Evolutionary conservation across 2,888 invertebrate genomes (phyloP).

Genomic region (Dinocampus coccinellae): DNA sequence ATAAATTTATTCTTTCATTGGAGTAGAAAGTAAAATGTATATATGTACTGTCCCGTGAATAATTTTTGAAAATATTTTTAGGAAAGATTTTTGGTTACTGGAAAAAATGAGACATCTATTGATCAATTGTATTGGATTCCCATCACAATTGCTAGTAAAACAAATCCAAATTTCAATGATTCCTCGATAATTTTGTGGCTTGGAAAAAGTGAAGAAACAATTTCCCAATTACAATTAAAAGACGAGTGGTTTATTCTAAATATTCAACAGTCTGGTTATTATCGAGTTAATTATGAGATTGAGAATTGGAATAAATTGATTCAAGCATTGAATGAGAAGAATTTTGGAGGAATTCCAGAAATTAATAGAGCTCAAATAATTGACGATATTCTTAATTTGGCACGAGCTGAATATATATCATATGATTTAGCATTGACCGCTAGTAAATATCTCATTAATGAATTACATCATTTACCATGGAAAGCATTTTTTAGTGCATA

Average conservation of each 20-base stretch:
- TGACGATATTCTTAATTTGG: constrained; percentile 84
- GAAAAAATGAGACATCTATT: constrained; percentile 7
- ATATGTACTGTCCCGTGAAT: no score
- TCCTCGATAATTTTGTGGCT: constrained; percentile 73
- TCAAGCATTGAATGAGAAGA: constrained; percentile 67
- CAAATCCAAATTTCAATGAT: constrained; percentile 68
- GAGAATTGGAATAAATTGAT: constrained; percentile 73
- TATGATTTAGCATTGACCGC: constrained; percentile 78
- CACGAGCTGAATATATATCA: constrained; percentile 75
- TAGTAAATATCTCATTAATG: constrained; percentile 77
- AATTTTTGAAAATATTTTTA: constrained; percentile 28
- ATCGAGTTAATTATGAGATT: constrained; percentile 74
- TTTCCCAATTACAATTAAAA: constrained; percentile 54
- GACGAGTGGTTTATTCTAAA: constrained; percentile 59
- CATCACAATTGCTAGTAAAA: constrained; percentile 70
- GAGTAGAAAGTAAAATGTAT: no score
- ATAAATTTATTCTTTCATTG: no score
- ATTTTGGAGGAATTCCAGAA: constrained; percentile 71
- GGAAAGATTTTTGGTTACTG: constrained; percentile 43
- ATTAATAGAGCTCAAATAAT: constrained; percentile 84
- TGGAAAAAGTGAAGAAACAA: constrained; percentile 36
- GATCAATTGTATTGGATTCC: constrained; percentile 66
- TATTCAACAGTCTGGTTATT: constrained; percentile 69
- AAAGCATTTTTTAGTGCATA: constrained; percentile 70
- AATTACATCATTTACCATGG: constrained; percentile 86